Conservation (phyloP, 2,797 vertebrate genomes). For the Falco berigora region DNA sequence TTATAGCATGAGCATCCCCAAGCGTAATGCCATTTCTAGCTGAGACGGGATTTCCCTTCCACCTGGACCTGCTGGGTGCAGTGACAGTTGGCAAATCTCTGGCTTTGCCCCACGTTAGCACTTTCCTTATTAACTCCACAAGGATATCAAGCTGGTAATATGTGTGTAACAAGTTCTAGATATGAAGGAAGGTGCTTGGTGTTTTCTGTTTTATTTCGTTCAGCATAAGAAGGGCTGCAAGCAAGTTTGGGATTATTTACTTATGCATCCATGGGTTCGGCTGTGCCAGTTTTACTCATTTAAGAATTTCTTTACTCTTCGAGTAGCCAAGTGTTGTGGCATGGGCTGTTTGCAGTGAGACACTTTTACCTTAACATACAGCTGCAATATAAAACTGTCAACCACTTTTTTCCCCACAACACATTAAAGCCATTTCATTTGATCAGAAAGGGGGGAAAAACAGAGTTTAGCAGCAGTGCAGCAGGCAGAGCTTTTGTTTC, state of each 20-base stretch:
- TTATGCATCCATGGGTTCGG: not conserved
- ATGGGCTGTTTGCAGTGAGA: not conserved
- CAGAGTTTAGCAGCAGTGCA: not conserved
- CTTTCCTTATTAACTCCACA: not conserved
- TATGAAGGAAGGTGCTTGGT: fast-evolving
- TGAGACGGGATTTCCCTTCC: not conserved
- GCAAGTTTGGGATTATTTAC: not conserved
- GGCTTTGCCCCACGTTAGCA: not conserved
- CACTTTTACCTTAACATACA: not conserved
- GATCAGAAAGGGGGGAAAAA: not conserved
- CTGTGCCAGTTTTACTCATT: not conserved
- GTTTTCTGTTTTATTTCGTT: not conserved
- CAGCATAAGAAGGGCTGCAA: not conserved
- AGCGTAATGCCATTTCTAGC: not conserved
- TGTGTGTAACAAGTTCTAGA: not conserved
- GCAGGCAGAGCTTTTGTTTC: not conserved
- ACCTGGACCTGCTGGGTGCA: not conserved
- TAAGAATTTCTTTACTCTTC: not conserved
- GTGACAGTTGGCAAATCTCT: not conserved
- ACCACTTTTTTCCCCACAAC: not conserved
- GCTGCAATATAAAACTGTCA: not conserved
- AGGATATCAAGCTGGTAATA: not conserved
- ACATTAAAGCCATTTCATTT: fast-evolving
- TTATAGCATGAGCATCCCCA: not conserved
- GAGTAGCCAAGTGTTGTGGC: not conserved